Base-by-base conservation (phyloP, 1,140 invertebrate genomes). In the Heliothis subflexa region DNA sequence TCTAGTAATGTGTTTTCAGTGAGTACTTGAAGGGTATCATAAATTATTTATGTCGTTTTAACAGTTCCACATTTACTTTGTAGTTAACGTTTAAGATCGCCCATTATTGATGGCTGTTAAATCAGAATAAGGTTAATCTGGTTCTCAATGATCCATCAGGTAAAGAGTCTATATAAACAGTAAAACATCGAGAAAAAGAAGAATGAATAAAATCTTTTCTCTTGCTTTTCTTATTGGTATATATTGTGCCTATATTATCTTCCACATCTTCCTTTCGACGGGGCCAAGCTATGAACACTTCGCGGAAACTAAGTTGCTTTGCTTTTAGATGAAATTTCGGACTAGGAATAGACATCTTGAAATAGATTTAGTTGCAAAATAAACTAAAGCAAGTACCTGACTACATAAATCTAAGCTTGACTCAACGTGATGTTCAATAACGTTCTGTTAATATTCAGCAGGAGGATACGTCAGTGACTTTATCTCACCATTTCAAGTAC, bases 31-130 rank as follows among this genome's bases (percentile, higher is more conserved):
- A 73, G 55, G 14, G 49, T 62, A 33, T 61, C 57, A 83, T 83
- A 83, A 83, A 83, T 71, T 52, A 81, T 83, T 81, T 79, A 83
- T 78, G 77, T 66, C 57, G 62, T 66, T 83, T 83, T 79, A 77
- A 83, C 49, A 64, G 68, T 59, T 59, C 21, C 25, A 64, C 49
- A 64, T 71, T 18, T 72, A 40, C 50, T 72, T 71, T 71, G 61
- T 62, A 45, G 28, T 14, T 62, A 62, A 62, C 14, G 14, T 62
- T 62, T 62, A 45, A 14, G 61, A 45, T 62, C 21, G 61, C 28
- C 33, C 25, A 28, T 62, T 62, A 62, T 45, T 33, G 61, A 62
- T 62, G 14, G 28, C 61, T 62, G 16, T 45, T 57, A 33, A 62
- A 16, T 62, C 10, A 14, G 3, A 62, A 62, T 62, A n/a, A 62